Percentiles rank a stretch among this genome's conserved stretches.
These are phyloP conservation scores for Strigamia transsilvanica DNA, from an alignment of 2,888 invertebrate genomes.

Conservation along the genomic window DNA sequence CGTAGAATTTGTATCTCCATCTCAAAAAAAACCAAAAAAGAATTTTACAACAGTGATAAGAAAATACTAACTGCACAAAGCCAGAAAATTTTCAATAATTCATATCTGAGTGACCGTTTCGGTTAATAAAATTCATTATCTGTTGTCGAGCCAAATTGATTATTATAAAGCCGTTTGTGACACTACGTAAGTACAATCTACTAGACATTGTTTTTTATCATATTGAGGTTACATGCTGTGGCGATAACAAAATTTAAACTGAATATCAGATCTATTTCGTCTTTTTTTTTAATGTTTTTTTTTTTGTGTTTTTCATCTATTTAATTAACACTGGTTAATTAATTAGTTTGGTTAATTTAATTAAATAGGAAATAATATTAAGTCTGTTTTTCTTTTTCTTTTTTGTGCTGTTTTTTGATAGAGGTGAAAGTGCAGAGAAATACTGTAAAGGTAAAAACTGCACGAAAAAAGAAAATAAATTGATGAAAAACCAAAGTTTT, in stretches of 20 bases:
- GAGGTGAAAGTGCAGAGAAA: conserved; percentile 7
- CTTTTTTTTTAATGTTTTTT: not conserved
- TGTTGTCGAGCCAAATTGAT: too few relatives aligned
- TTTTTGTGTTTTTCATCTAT: too few relatives aligned
- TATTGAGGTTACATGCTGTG: not conserved
- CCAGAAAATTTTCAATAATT: not conserved
- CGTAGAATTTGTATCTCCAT: too few relatives aligned
- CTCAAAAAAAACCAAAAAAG: too few relatives aligned
- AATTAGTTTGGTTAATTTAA: too few relatives aligned
- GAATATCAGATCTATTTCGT: too few relatives aligned
- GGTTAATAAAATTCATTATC: not conserved
- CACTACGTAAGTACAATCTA: conserved; percentile 11
- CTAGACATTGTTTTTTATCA: not conserved
- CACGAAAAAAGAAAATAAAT: conserved; percentile 17
- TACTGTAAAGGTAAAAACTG: conserved; percentile 35
- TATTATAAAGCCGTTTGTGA: not conserved
- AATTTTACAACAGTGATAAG: conserved; percentile 38
- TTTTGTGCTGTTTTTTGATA: not conserved
- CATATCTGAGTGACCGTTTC: too few relatives aligned
- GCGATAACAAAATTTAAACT: conserved; percentile 2
- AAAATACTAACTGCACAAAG: conserved; percentile 38
- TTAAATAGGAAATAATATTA: too few relatives aligned
- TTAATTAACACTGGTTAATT: conserved; percentile 4
- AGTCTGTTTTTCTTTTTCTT: too few relatives aligned
- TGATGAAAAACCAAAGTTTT: not conserved